phyloP scores from a whole-genome alignment of 2,888 invertebrate species.

The Eupithecia subumbrata region DNA sequence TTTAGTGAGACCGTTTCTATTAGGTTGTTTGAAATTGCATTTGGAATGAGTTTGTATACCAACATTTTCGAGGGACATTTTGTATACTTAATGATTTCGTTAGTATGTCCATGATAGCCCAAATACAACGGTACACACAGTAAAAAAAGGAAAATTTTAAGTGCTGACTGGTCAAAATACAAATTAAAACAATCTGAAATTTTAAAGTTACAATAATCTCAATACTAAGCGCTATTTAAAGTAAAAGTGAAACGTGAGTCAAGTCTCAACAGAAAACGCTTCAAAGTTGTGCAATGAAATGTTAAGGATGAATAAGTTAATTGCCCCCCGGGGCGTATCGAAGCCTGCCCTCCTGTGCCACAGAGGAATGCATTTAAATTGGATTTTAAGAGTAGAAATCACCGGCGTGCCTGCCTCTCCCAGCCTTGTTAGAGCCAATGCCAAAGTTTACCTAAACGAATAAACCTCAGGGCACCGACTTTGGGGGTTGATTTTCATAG shows the following conservation, averaged over 20 bases:
- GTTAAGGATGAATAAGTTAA: conserved; percentile 84
- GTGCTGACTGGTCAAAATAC: not conserved
- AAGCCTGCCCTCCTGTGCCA: conserved; percentile 73
- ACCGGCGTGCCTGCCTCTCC: conserved; percentile 75
- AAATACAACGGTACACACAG: not conserved
- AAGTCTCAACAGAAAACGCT: conserved; percentile 59
- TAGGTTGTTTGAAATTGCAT: conserved; percentile 79
- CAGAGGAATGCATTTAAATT: conserved; percentile 85
- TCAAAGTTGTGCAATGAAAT: conserved; percentile 81
- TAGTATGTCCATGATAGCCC: not conserved
- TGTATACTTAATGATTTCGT: not conserved
- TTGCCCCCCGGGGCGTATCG: conserved; percentile 82
- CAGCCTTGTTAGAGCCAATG: conserved; percentile 83
- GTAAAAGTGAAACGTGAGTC: conserved; percentile 55
- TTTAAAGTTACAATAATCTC: not conserved
- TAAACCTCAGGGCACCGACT: conserved; percentile 60
- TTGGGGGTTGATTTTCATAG: not conserved
- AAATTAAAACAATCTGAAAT: not conserved
- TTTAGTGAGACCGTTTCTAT: conserved; percentile 78
- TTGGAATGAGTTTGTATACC: conserved; percentile 70
- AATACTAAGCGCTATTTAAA: conserved; percentile 22
- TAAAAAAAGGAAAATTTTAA: not conserved
- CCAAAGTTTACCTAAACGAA: conserved; percentile 83
- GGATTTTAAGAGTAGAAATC: conserved; percentile 85
- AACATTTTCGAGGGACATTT: conserved; percentile 8